Conservation (phyloP, 2,113 vertebrate genomes). For the Atractosteus spatula region DNA sequence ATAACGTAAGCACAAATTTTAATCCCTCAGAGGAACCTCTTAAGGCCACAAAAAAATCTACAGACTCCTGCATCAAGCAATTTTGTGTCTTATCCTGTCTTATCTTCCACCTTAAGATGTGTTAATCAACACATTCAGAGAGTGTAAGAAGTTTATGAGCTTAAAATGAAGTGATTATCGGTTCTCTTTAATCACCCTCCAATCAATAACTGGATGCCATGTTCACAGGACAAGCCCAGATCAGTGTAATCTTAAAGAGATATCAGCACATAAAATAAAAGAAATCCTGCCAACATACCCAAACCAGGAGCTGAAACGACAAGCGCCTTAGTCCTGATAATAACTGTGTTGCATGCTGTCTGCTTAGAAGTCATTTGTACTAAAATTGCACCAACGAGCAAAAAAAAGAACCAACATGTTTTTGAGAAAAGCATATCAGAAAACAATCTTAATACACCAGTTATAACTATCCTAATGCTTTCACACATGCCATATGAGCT, state of each 20-base stretch:
- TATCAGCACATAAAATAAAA: slow-evolving; percentile 15
- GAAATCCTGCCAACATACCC: not conserved
- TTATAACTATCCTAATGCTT: too few relatives aligned
- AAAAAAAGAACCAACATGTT: too few relatives aligned
- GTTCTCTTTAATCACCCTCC: slow-evolving; percentile 60
- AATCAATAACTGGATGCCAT: slow-evolving; percentile 54
- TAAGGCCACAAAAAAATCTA: slow-evolving; percentile 55
- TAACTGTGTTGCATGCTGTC: not conserved
- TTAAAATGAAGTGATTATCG: slow-evolving; percentile 76
- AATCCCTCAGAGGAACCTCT: slow-evolving; percentile 40
- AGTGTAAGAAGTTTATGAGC: slow-evolving; percentile 84
- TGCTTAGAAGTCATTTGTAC: not conserved
- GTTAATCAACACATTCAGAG: slow-evolving; percentile 82
- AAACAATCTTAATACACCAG: too few relatives aligned
- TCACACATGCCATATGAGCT: too few relatives aligned
- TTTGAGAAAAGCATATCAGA: too few relatives aligned
- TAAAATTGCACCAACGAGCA: too few relatives aligned
- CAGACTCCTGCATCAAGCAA: slow-evolving; percentile 73
- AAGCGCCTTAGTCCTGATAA: not conserved
- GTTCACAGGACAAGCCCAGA: slow-evolving; percentile 48
- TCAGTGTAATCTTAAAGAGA: slow-evolving; percentile 26
- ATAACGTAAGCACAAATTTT: slow-evolving; percentile 54
- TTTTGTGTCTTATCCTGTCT: slow-evolving; percentile 76
- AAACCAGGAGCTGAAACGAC: not conserved
- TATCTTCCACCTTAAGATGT: slow-evolving; percentile 80